Percentiles rank a stretch among this genome's conserved stretches.
phyloP scores from a whole-genome alignment of 2,113 vertebrate species.

The Delphinapterus leucas region DNA sequence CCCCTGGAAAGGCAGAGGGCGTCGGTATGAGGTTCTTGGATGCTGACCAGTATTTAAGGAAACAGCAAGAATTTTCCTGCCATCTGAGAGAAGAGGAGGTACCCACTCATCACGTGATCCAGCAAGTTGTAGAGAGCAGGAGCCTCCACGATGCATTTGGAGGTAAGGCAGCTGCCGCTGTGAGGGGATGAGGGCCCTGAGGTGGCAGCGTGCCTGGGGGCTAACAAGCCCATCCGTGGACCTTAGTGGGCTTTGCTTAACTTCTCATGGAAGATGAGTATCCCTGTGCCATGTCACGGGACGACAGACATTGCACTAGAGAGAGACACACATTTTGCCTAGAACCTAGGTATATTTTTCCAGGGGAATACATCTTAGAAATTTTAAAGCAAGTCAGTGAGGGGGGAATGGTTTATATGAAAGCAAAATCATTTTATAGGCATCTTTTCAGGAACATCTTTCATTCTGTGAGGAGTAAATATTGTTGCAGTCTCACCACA shows the following conservation, averaged over 20 bases:
- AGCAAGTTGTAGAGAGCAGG: too few species aligned
- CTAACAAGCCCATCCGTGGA: background rate
- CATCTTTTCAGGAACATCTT: background rate
- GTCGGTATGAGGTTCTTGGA: background rate
- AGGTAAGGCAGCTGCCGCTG: too few species aligned
- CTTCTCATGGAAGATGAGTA: background rate
- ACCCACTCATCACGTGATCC: background rate
- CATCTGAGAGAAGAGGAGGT: background rate
- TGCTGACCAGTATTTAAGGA: background rate
- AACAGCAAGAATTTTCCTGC: background rate
- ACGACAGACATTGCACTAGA: background rate
- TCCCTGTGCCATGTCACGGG: background rate
- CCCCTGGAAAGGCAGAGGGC: background rate
- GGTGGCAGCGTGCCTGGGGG: background rate
- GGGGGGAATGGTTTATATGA: background rate
- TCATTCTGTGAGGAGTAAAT: background rate
- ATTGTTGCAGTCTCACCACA: background rate
- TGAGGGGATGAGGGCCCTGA: background rate
- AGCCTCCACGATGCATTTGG: accelerated
- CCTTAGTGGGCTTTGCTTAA: background rate
- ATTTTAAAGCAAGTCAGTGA: background rate
- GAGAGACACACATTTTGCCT: background rate
- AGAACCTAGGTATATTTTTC: background rate
- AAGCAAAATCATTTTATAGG: background rate
- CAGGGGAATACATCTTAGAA: background rate